Evolutionary conservation across 2,888 invertebrate genomes (phyloP).

Genomic region (Dasysyrphus albostriatus): DNA sequence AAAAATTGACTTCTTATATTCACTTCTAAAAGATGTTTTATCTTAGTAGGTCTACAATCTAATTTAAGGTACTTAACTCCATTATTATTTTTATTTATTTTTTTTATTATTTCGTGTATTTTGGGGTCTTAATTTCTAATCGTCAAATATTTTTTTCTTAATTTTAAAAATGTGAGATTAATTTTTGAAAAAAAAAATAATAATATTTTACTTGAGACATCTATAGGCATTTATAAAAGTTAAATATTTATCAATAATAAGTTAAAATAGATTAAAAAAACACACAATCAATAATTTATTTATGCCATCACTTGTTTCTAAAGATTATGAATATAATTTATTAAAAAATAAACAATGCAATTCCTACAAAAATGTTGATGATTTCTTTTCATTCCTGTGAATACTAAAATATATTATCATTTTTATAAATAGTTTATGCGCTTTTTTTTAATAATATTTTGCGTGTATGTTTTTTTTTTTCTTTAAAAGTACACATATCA

Average conservation of each 20-base stretch:
- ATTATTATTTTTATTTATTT: slow-evolving; percentile 77
- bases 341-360: slow-evolving; percentile 14
- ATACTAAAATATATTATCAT: slow-evolving; percentile 25
- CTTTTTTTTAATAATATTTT: slow-evolving; percentile 48
- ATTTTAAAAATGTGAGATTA: slow-evolving; percentile 39
- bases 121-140: slow-evolving; percentile 49
- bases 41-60: slow-evolving; percentile 79
- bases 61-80: slow-evolving; percentile 84
- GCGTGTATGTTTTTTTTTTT: slow-evolving; percentile 75
- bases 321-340: slow-evolving; percentile 32
- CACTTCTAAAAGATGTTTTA: slow-evolving; percentile 55
- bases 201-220: slow-evolving; percentile 45
- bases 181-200: slow-evolving; percentile 15
- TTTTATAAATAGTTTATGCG: background rate
- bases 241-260: slow-evolving; percentile 30
- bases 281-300: slow-evolving; percentile 1
- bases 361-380: slow-evolving; percentile 66
- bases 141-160: slow-evolving; percentile 46
- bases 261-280: slow-evolving; percentile 3
- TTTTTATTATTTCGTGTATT: slow-evolving; percentile 53
- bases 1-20: slow-evolving; percentile 48
- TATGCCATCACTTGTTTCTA: slow-evolving; percentile 19
- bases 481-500: slow-evolving; percentile 60
- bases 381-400: slow-evolving; percentile 33
- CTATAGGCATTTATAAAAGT: slow-evolving; percentile 43